Base-by-base conservation (phyloP, 2,113 vertebrate species). In the Pavo muticus region DNA sequence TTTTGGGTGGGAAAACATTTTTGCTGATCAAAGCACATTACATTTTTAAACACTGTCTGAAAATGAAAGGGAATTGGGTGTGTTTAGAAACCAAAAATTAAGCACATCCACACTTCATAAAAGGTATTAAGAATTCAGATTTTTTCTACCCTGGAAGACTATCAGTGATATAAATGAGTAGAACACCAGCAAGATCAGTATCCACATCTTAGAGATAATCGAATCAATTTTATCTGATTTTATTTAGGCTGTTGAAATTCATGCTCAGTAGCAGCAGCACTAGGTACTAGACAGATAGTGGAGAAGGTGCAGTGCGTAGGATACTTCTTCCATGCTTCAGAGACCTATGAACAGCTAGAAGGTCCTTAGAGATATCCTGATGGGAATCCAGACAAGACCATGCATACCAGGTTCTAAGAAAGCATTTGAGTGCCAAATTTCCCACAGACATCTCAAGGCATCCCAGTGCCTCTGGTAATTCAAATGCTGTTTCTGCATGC, bases 331-430 rank as follows among this genome's bases (percentile, higher is more conserved):
- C 30, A 84, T 39, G 6, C 50, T 64, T 59, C 29, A 85, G 0
- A 57, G 14, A 48, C 14, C 18, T 52, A 11, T 0, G 0, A 82
- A 65, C 40, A 25, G 44, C 48, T 27, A 79, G 3, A 52, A 27
- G 13, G 19, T 5, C 27, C 10, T 39, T 17, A 48, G 2, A 59
- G 20, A 61, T 47, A 75, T 4, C 0, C 1, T 27, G 20, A 4
- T 84, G 18, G 24, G 70, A 12, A 75, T 52, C 87, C 48, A 30
- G 24, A 45, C 35, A 91, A 84, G 25, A 21, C 19, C 10, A 8
- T 87, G 24, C 48, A 88, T 88, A 77, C 29, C 67, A 81, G 8
- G 11, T 71, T 5, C 25, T 81, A 42, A 81, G n/a, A 81, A 91
- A 87, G 44, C 25, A 87, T 14, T 21, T 0, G 0, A 56, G 14